These are phyloP conservation scores for Synodontis membranacea DNA, from an alignment of 2,113 vertebrate species.

Conservation along the genomic window DNA sequence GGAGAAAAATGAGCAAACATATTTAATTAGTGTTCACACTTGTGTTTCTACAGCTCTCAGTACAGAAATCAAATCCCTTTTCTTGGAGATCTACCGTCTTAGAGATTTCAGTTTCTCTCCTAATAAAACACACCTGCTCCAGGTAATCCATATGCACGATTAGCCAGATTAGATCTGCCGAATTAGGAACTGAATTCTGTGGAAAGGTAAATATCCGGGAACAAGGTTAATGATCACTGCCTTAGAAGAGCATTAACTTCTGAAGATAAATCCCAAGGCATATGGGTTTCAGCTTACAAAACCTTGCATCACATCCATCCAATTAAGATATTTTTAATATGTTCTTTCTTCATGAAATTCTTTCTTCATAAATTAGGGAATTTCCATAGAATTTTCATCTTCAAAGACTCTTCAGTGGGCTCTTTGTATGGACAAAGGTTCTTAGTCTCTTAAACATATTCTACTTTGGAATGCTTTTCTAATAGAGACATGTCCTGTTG, in stretches of 20 bases:
- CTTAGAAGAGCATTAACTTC: background rate
- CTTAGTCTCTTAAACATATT: background rate
- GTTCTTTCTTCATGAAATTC: background rate
- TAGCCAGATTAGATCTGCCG: background rate
- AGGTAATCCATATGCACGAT: background rate
- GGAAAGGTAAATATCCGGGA: background rate
- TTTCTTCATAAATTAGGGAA: background rate
- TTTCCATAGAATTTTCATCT: background rate
- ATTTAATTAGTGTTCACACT: background rate
- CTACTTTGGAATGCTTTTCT: background rate
- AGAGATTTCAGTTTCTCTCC: background rate
- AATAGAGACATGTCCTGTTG: background rate
- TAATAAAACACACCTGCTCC: background rate
- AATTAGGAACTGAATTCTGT: background rate
- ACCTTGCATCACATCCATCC: slow-evolving; percentile 60
- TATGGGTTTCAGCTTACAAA: slow-evolving; percentile 36
- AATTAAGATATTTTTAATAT: slow-evolving; percentile 50
- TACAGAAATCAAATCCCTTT: background rate
- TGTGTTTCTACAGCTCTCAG: background rate
- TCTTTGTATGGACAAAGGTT: background rate
- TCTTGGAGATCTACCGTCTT: background rate
- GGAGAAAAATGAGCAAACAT: background rate
- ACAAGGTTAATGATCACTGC: slow-evolving; percentile 4
- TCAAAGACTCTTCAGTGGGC: background rate
- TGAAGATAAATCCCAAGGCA: background rate